phyloP scores from a whole-genome alignment of 2,888 invertebrate species.

The Agonopterix alstromeriana region DNA sequence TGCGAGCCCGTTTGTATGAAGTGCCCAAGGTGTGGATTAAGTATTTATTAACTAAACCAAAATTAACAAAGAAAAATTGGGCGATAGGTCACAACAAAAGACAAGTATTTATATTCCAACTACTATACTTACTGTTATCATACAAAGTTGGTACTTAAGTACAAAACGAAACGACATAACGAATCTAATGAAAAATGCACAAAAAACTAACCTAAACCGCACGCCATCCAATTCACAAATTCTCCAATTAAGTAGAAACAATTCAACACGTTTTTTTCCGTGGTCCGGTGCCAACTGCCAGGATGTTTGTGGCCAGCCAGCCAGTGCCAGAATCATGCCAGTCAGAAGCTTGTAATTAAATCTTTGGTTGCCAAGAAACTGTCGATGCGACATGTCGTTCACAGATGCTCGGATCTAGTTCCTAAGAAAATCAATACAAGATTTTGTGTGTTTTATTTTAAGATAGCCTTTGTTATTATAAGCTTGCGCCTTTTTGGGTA shows the following conservation, averaged over 20 bases:
- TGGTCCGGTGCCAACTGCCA: not conserved
- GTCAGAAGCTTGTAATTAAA: conserved; percentile 13
- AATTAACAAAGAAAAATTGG: too few species aligned
- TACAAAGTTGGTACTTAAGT: too few species aligned
- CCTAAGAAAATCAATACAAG: not conserved
- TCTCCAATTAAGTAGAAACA: conserved; percentile 8
- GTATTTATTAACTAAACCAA: too few species aligned
- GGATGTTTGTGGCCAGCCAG: conserved; percentile 1
- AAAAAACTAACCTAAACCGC: not conserved
- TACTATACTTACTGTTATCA: too few species aligned
- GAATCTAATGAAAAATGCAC: not conserved
- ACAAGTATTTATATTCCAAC: too few species aligned
- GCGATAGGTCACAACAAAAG: too few species aligned
- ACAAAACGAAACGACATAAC: too few species aligned
- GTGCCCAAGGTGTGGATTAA: too few species aligned
- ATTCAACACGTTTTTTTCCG: conserved; percentile 3
- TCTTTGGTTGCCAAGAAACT: conserved; percentile 19
- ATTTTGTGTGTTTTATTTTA: not conserved
- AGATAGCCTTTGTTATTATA: not conserved
- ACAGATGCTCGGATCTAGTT: conserved; percentile 7
- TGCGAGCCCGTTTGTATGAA: too few species aligned
- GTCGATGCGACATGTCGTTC: conserved; percentile 12
- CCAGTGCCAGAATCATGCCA: conserved; percentile 1
- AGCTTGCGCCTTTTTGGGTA: not conserved
- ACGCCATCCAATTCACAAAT: conserved; percentile 5